Conservation (phyloP, 2,797 vertebrate species). For the Artibeus jamaicensis region DNA sequence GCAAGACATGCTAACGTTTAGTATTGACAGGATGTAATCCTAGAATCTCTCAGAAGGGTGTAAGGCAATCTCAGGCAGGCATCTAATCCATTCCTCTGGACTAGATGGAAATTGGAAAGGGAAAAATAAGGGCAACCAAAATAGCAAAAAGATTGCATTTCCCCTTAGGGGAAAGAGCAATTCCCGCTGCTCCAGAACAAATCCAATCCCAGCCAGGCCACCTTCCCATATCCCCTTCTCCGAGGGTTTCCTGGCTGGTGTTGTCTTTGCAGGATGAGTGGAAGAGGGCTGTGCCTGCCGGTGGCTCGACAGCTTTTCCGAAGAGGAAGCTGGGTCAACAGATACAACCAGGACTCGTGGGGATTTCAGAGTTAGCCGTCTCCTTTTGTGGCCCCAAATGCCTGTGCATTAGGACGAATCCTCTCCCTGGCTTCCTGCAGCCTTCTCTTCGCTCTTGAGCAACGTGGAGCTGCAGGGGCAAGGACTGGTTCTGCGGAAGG, state of each 20-base stretch:
- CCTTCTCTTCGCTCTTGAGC: background rate
- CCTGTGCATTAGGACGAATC: background rate
- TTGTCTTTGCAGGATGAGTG: background rate
- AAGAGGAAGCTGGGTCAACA: background rate
- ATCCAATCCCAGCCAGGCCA: background rate
- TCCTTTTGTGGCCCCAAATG: background rate
- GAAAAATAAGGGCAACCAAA: background rate
- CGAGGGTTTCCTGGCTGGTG: background rate
- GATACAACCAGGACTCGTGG: background rate
- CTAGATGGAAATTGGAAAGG: background rate
- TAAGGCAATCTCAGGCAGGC: background rate
- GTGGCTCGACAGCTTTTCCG: background rate
- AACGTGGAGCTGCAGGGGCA: background rate
- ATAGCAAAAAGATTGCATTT: background rate
- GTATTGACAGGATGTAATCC: background rate
- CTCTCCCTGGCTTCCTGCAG: background rate
- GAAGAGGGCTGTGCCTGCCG: background rate
- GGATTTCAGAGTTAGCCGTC: background rate
- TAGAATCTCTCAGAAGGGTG: constrained; percentile 33
- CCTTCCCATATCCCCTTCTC: background rate
- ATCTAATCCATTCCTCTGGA: background rate
- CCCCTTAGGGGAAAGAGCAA: background rate
- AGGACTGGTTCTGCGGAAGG: background rate
- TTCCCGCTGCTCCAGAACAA: background rate
- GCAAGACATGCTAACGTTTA: constrained; percentile 22